phyloP scores from a whole-genome alignment of 2,888 invertebrate species.

The Ashinkailepas kermadecensis region DNA sequence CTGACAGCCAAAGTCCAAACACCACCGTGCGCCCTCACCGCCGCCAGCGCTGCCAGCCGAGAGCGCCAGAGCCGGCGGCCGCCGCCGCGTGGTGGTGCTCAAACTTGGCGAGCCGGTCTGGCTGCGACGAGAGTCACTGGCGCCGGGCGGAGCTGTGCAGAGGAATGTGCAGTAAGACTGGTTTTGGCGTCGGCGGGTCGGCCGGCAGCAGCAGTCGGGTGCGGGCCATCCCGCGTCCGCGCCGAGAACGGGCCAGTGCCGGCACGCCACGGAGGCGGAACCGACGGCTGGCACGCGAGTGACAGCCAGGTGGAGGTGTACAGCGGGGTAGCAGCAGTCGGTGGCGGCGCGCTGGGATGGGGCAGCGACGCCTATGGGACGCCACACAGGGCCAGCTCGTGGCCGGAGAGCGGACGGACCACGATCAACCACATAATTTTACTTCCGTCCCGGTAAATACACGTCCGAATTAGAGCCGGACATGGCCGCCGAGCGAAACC shows the following conservation, averaged over 20 bases:
- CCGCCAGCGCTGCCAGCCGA: not conserved
- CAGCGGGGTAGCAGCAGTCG: not conserved
- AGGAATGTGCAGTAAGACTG: not conserved
- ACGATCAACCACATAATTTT: too few relatives aligned
- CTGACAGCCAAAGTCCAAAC: not conserved
- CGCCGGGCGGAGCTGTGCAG: not conserved
- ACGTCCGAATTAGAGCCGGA: too few relatives aligned
- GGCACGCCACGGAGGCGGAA: not conserved
- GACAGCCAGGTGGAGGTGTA: not conserved
- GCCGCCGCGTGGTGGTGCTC: not conserved
- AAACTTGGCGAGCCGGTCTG: not conserved
- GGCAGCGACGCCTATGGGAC: not conserved
- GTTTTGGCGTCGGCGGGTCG: not conserved
- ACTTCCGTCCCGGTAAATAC: too few relatives aligned
- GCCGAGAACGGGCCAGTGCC: not conserved
- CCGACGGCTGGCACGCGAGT: too few relatives aligned
- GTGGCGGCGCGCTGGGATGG: not conserved
- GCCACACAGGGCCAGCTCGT: not conserved
- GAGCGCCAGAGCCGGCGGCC: not conserved
- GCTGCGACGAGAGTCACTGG: not conserved
- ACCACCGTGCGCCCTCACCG: not conserved
- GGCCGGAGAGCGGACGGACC: too few relatives aligned
- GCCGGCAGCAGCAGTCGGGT: not conserved
- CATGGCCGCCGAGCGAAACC: too few relatives aligned
- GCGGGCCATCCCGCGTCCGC: not conserved